Conservation (phyloP, 2,113 vertebrate species). For the Mesoclemmys tuberculata region DNA sequence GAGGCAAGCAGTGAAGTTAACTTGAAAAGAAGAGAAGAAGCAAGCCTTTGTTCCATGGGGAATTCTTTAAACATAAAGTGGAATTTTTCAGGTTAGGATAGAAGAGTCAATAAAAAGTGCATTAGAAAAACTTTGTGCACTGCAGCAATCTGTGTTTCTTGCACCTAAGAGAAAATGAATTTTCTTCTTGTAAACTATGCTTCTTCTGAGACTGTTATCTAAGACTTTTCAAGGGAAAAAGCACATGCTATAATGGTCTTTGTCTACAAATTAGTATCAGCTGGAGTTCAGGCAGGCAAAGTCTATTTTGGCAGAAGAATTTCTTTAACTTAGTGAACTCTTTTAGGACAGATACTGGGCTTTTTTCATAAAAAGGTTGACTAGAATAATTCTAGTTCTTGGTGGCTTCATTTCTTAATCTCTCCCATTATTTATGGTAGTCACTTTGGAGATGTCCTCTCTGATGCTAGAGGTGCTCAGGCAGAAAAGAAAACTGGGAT, state of each 20-base stretch:
- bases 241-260: neutral
- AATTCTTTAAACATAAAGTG: constrained; percentile 49
- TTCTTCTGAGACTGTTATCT: constrained; percentile 44
- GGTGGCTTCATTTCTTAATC: neutral
- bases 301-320: neutral
- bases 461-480: neutral
- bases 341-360: neutral
- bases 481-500: neutral
- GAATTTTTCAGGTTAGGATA: constrained; percentile 21
- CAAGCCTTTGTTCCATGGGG: constrained; percentile 46
- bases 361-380: neutral
- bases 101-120: constrained; percentile 41
- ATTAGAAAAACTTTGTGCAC: constrained; percentile 44
- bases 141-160: neutral
- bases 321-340: neutral
- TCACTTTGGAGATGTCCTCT: neutral
- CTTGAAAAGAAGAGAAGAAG: constrained; percentile 24
- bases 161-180: constrained; percentile 28
- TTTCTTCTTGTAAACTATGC: constrained; percentile 29
- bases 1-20: constrained; percentile 32
- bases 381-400: neutral
- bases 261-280: constrained; percentile 42
- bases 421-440: neutral
- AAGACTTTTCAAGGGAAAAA: constrained; percentile 35
- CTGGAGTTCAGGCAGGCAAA: neutral